These are phyloP conservation scores for Nicator chloris DNA, from an alignment of 2,113 vertebrate species.

Conservation along the genomic window DNA sequence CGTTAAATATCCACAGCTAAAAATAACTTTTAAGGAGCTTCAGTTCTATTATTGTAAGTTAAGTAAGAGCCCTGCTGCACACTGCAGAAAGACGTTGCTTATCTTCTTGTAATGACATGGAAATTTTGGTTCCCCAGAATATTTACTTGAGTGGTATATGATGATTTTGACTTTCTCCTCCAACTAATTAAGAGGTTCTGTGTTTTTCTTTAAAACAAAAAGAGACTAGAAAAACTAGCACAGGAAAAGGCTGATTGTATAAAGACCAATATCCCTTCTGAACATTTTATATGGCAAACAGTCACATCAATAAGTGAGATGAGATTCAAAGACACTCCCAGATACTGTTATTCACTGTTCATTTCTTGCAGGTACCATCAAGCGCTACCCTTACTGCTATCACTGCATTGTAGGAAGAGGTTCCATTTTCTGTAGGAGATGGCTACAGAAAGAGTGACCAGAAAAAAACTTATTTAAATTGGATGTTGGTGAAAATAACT, in stretches of 20 bases:
- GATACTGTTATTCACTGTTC: background rate
- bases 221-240: background rate
- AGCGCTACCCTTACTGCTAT: background rate
- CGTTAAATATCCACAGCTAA: background rate
- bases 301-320: background rate
- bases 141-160: background rate
- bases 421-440: background rate
- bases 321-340: background rate
- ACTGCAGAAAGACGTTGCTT: background rate
- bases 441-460: background rate
- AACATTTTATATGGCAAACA: background rate
- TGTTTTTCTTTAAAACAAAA: background rate
- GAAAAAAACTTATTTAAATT: background rate
- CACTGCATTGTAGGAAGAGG: background rate
- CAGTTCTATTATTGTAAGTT: background rate
- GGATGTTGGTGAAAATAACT: background rate
- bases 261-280: background rate
- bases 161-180: conserved; percentile 32
- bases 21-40: background rate
- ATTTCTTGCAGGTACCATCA: background rate
- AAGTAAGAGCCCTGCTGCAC: background rate
- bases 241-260: background rate
- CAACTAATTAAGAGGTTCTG: background rate
- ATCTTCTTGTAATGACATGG: background rate
- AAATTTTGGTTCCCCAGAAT: background rate